These are phyloP conservation scores for Azorinus chamasolen DNA, from an alignment of 2,888 invertebrate genomes.

Conservation along the genomic window DNA sequence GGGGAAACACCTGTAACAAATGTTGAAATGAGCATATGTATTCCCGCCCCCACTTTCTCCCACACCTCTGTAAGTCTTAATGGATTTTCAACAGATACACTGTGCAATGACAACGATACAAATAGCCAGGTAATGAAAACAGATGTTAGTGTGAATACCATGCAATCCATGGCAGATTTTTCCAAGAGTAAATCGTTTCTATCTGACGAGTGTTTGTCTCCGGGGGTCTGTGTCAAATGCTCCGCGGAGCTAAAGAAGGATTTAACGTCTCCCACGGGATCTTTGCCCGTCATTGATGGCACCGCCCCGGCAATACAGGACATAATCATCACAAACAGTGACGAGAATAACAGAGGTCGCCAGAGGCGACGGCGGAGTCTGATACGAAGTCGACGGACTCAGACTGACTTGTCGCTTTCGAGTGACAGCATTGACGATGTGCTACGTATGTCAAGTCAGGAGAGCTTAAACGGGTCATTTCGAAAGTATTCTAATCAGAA, in stretches of 20 bases:
- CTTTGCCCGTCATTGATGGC: constrained; percentile 59
- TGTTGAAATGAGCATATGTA: background rate
- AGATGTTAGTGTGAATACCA: constrained; percentile 64
- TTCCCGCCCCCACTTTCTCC: constrained; percentile 10
- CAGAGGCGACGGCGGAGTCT: constrained; percentile 63
- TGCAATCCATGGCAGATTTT: constrained; percentile 44
- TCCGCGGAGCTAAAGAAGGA: constrained; percentile 67
- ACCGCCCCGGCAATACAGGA: constrained; percentile 67
- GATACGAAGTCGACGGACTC: constrained; percentile 69
- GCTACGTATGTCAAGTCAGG: constrained; percentile 54
- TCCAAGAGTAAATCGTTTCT: constrained; percentile 16
- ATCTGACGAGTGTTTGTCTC: constrained; percentile 43
- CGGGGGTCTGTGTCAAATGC: constrained; percentile 68
- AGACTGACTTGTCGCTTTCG: constrained; percentile 56
- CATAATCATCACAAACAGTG: constrained; percentile 65
- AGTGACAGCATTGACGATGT: constrained; percentile 59
- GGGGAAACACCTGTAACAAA: constrained; percentile 29
- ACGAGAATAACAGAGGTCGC: constrained; percentile 45
- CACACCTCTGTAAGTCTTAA: constrained; percentile 21
- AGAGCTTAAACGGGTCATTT: constrained; percentile 57
- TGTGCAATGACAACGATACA: constrained; percentile 12
- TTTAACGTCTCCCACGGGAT: constrained; percentile 47
- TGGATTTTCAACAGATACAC: constrained; percentile 23
- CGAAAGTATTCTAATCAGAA: constrained; percentile 43
- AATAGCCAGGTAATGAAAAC: constrained; percentile 39